Conservation (phyloP, 2,113 vertebrate genomes). For the Emydocephalus ijimae region DNA sequence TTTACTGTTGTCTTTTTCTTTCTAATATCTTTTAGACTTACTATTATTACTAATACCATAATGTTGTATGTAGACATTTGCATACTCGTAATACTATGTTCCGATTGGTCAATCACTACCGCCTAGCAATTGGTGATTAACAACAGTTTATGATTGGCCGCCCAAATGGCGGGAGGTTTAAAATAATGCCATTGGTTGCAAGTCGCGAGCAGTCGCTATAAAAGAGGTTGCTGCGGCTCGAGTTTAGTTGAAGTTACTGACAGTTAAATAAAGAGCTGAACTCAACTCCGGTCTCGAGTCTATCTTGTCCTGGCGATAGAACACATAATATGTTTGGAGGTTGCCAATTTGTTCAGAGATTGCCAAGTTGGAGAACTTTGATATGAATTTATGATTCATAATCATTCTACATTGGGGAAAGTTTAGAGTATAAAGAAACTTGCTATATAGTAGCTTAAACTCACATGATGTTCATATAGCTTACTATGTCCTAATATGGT, state of each 20-base stretch:
- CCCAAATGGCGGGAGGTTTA: too few relatives aligned
- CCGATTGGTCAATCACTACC: too few relatives aligned
- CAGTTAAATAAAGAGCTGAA: too few relatives aligned
- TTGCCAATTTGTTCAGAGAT: neutral
- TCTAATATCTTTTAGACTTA: neutral
- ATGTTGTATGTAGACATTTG: neutral
- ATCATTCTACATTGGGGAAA: neutral
- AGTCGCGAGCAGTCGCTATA: too few relatives aligned
- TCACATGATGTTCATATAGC: neutral
- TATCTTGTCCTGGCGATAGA: too few relatives aligned
- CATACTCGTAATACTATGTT: too few relatives aligned
- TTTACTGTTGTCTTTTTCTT: neutral
- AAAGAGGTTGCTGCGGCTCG: too few relatives aligned
- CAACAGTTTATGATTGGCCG: too few relatives aligned
- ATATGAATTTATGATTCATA: neutral
- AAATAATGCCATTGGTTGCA: too few relatives aligned
- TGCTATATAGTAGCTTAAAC: neutral
- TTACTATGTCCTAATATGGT: neutral
- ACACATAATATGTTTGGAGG: neutral
- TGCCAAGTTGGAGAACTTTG: neutral
- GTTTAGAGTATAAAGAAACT: neutral
- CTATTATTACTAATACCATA: neutral
- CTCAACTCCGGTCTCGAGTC: too few relatives aligned
- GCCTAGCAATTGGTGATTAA: too few relatives aligned
- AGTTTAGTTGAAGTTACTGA: too few relatives aligned